Percentiles rank a stretch among this genome's conserved stretches.
phyloP scores from a whole-genome alignment of 1,140 invertebrate species.

The Aphelenchoides besseyi region DNA sequence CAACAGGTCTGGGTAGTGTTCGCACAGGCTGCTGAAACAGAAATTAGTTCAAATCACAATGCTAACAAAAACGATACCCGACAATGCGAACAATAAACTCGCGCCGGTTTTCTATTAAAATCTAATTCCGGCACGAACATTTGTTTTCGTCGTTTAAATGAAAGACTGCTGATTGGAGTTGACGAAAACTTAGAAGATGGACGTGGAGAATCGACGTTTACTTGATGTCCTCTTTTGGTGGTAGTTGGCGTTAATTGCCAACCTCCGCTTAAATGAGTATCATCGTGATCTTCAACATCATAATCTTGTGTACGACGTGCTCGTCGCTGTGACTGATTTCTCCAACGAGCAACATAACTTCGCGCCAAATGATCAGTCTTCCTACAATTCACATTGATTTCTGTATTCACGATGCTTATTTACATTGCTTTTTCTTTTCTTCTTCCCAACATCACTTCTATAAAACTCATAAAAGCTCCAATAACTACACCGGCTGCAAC shows the following conservation, averaged over 20 bases:
- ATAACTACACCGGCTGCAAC: conserved; percentile 49
- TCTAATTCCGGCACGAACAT: conserved; percentile 47
- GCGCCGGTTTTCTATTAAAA: conserved; percentile 35
- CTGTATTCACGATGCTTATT: conserved; percentile 16
- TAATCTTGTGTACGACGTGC: conserved; percentile 2
- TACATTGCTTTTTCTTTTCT: conserved; percentile 34
- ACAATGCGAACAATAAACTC: conserved; percentile 54
- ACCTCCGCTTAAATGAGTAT: neutral
- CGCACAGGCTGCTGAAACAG: conserved; percentile 44
- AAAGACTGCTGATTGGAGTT: too few species aligned
- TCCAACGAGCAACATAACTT: conserved; percentile 42
- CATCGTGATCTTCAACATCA: conserved; percentile 9
- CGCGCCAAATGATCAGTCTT: conserved; percentile 39
- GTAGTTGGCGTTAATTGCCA: neutral
- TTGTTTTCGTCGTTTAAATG: too few species aligned
- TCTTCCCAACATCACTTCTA: conserved; percentile 51
- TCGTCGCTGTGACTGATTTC: conserved; percentile 5
- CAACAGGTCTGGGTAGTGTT: conserved; percentile 40
- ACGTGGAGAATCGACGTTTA: neutral
- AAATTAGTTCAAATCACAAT: neutral
- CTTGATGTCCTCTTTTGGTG: neutral
- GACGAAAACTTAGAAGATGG: neutral
- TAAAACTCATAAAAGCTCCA: conserved; percentile 47
- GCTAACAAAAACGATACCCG: too few species aligned
- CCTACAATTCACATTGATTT: conserved; percentile 18